A percentile compares a stretch with the other conserved stretches of the same genome.
Conservation (phyloP, 1,140 invertebrate species). For the Ptiloglossa arizonensis region DNA sequence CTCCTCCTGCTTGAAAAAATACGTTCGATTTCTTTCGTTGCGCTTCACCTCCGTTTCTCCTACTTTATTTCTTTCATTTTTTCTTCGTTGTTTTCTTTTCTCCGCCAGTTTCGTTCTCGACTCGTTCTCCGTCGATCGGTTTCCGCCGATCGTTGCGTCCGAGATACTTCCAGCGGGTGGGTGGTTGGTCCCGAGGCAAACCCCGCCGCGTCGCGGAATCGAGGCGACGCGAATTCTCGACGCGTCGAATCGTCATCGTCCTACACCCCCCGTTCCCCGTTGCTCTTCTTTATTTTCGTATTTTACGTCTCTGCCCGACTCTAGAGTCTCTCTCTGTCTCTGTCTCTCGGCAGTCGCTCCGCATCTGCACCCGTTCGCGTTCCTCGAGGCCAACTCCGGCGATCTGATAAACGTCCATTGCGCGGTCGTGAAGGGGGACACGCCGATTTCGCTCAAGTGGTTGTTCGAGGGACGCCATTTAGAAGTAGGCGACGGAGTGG, state of each 20-base stretch:
- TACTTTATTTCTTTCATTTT: background rate
- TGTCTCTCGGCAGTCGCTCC: slow-evolving; percentile 76
- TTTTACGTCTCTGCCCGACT: slow-evolving; percentile 80
- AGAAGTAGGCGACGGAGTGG: slow-evolving; percentile 81
- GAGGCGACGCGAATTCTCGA: slow-evolving; percentile 7
- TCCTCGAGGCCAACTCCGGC: slow-evolving; percentile 82
- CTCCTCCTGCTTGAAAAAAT: slow-evolving; percentile 4
- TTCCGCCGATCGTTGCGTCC: too few relatives aligned
- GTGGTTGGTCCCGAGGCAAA: background rate
- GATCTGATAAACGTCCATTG: slow-evolving; percentile 86
- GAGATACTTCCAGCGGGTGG: too few relatives aligned
- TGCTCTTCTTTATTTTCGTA: too few relatives aligned
- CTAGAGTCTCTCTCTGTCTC: slow-evolving; percentile 80
- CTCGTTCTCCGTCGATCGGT: background rate
- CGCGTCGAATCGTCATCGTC: too few relatives aligned
- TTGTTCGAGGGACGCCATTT: slow-evolving; percentile 81
- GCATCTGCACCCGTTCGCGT: slow-evolving; percentile 79
- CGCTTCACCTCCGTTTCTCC: too few relatives aligned
- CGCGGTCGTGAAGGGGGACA: slow-evolving; percentile 88
- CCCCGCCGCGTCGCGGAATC: background rate
- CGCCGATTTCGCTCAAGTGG: slow-evolving; percentile 88
- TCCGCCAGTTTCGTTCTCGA: too few relatives aligned
- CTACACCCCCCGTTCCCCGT: too few relatives aligned
- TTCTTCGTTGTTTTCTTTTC: background rate
- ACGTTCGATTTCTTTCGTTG: too few relatives aligned